Percentiles rank a stretch among this genome's conserved stretches.
These are phyloP conservation scores for Rhinopomastus cyanomelas DNA, from an alignment of 2,113 vertebrate species.

Conservation along the genomic window DNA sequence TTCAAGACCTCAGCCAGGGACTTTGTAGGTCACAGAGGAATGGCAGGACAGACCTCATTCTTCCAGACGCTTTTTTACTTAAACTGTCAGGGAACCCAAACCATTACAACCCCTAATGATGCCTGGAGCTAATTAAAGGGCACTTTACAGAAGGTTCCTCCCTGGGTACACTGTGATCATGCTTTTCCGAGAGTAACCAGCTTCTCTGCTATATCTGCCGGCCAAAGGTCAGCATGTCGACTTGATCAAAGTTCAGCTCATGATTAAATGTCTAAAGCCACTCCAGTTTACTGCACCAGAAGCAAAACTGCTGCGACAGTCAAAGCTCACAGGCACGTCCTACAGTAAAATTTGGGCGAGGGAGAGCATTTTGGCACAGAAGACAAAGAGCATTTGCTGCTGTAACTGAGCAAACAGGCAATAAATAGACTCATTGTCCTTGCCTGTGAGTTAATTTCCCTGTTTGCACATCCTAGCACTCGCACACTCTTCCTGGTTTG, in stretches of 20 bases:
- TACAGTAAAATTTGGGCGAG: not conserved
- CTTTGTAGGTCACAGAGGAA: not conserved
- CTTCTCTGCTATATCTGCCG: not conserved
- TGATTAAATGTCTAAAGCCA: not conserved
- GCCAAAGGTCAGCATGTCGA: not conserved
- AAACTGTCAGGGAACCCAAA: not conserved
- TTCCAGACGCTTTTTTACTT: not conserved
- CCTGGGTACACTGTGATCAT: constrained; percentile 25
- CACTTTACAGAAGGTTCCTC: constrained; percentile 49
- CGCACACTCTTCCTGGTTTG: not conserved
- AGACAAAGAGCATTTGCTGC: not conserved
- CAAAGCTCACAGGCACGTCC: not conserved
- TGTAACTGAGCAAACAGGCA: constrained; percentile 6
- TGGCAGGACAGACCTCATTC: not conserved
- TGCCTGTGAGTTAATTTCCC: constrained; percentile 1
- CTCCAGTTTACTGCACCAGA: not conserved
- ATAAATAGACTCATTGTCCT: constrained; percentile 19
- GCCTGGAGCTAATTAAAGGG: constrained; percentile 8
- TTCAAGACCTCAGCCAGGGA: not conserved
- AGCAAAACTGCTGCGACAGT: not conserved
- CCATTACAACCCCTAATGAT: not conserved
- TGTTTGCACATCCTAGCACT: constrained; percentile 24
- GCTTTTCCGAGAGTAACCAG: not conserved
- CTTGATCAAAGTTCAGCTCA: constrained; percentile 6
- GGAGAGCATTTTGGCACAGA: not conserved